Percentiles rank a stretch among this genome's conserved stretches.
phyloP scores from a whole-genome alignment of 2,888 invertebrate genomes.

The Andrena marginata region DNA sequence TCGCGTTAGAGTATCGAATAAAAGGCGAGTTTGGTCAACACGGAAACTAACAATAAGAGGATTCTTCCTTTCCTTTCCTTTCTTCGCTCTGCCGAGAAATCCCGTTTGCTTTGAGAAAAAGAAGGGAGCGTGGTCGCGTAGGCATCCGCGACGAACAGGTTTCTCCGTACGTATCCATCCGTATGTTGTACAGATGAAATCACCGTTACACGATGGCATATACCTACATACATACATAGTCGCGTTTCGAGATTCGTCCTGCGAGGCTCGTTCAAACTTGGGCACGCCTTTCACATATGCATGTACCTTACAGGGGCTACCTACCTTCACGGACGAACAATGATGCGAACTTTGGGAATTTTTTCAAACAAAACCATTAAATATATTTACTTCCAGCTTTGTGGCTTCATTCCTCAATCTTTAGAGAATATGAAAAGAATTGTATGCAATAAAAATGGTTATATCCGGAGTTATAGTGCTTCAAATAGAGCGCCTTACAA shows the following conservation, averaged over 20 bases:
- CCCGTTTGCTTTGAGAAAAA: slow-evolving; percentile 30
- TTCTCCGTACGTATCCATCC: slow-evolving; percentile 24
- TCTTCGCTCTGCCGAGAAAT: slow-evolving; percentile 6
- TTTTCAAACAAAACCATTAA: too few relatives aligned
- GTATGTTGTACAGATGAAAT: slow-evolving; percentile 22
- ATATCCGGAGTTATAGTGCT: too few relatives aligned
- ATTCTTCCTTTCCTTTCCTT: too few relatives aligned
- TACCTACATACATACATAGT: background rate
- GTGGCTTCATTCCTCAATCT: too few relatives aligned
- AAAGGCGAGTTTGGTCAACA: background rate
- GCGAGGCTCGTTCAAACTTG: background rate
- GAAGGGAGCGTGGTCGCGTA: slow-evolving; percentile 17
- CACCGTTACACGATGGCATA: slow-evolving; percentile 50
- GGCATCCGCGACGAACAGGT: slow-evolving; percentile 31
- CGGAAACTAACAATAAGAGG: slow-evolving; percentile 14
- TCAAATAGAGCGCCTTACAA: too few relatives aligned
- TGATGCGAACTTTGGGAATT: too few relatives aligned
- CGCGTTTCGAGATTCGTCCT: background rate
- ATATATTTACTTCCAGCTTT: too few relatives aligned
- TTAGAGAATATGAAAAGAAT: too few relatives aligned
- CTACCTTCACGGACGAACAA: too few relatives aligned
- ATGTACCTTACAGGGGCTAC: too few relatives aligned
- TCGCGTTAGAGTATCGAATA: background rate
- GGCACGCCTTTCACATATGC: background rate
- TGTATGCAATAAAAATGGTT: too few relatives aligned